A percentile compares a stretch with the other conserved stretches of the same genome.
Evolutionary conservation across 2,888 invertebrate species (phyloP).

Genomic region (Proisotoma minuta): DNA sequence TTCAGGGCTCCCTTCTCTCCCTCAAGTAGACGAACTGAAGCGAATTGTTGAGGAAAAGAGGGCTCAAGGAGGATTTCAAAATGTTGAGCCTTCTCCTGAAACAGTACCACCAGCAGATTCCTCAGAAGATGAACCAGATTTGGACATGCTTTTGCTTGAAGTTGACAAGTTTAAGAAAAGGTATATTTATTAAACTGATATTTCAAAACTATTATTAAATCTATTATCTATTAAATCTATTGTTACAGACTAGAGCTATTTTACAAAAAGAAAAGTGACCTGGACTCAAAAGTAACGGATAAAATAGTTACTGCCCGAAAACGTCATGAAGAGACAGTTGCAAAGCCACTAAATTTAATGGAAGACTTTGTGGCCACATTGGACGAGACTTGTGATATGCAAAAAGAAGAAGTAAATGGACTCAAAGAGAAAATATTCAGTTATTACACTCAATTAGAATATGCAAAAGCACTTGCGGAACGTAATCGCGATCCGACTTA

Average conservation of each 20-base stretch:
- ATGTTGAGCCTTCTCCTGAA: not conserved
- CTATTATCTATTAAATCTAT: no score
- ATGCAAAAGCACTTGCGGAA: conserved; percentile 50
- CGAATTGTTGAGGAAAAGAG: conserved; percentile 26
- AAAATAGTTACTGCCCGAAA: not conserved
- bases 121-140: not conserved
- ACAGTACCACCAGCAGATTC: not conserved
- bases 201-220: not conserved
- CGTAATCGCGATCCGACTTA: conserved; percentile 50
- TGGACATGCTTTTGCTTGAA: conserved; percentile 20
- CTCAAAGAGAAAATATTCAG: conserved; percentile 57
- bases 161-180: conserved; percentile 29
- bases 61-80: not conserved
- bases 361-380: conserved; percentile 62
- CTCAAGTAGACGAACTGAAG: conserved; percentile 21
- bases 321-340: conserved; percentile 15
- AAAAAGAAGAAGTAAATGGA: conserved; percentile 60
- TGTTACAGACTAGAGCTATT: not conserved
- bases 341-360: conserved; percentile 53
- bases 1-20: conserved; percentile 16
- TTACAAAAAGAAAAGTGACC: conserved; percentile 1
- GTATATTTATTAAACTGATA: conserved; percentile 11
- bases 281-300: no score
- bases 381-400: conserved; percentile 58
- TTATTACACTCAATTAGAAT: conserved; percentile 51